A percentile compares a stretch with the other conserved stretches of the same genome.
Evolutionary conservation across 2,797 vertebrate genomes (phyloP).

Genomic region (Phylloscopus collybita): DNA sequence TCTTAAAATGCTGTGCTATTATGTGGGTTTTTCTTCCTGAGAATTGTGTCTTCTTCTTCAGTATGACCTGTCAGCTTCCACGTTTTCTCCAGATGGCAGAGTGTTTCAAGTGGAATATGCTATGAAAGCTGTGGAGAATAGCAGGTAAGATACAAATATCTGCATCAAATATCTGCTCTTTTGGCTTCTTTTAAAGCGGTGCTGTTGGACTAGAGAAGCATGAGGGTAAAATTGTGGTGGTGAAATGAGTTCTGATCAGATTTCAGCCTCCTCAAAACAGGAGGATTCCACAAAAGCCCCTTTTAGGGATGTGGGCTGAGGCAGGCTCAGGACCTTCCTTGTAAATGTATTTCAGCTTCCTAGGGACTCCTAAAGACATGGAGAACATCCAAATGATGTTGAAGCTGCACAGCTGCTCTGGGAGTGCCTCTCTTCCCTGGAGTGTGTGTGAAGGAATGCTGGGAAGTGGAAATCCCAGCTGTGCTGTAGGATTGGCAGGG

Average conservation of each 20-base stretch:
- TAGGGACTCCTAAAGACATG: neutral
- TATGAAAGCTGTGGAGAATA: constrained; percentile 98
- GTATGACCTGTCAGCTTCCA: constrained; percentile 98
- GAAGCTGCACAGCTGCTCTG: neutral
- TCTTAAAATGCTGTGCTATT: neutral
- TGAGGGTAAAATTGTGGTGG: neutral
- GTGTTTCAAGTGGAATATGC: constrained; percentile 99
- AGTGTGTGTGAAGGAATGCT: neutral
- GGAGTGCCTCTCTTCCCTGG: neutral
- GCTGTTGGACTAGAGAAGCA: neutral
- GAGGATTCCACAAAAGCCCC: neutral
- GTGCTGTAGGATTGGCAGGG: neutral
- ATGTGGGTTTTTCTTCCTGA: neutral
- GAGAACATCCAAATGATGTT: neutral
- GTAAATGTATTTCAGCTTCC: neutral
- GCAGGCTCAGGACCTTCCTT: neutral
- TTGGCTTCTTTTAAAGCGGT: neutral
- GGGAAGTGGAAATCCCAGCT: neutral
- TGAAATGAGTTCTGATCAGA: neutral
- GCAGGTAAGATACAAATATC: constrained; percentile 83
- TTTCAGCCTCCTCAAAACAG: too few relatives aligned
- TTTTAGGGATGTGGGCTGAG: neutral
- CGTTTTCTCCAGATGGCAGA: constrained; percentile 95
- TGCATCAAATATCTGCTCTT: neutral
- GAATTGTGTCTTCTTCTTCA: constrained; percentile 52